These are phyloP conservation scores for Cathartes aura DNA, from an alignment of 2,113 vertebrate species.

Conservation along the genomic window DNA sequence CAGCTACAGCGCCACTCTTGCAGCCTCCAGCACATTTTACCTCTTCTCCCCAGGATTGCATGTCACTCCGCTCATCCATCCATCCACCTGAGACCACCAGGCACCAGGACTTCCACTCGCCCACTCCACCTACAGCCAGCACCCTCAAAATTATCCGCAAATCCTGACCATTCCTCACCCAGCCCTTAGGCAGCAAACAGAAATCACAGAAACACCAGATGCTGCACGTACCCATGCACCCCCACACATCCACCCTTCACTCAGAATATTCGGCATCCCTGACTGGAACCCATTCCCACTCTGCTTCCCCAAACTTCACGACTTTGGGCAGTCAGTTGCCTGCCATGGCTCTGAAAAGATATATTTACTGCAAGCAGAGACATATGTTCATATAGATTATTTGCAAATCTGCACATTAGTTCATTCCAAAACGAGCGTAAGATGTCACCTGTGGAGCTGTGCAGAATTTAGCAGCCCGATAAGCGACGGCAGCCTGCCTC, in stretches of 20 bases:
- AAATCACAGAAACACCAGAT: not conserved
- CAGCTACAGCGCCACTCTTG: not conserved
- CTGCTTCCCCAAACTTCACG: not conserved
- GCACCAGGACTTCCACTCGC: not conserved
- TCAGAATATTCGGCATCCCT: not conserved
- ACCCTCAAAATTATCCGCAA: not conserved
- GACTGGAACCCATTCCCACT: not conserved
- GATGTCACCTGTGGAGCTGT: not conserved
- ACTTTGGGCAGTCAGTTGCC: not conserved
- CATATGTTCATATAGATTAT: not conserved
- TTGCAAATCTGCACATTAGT: not conserved
- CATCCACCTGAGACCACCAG: not conserved
- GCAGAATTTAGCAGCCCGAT: not conserved
- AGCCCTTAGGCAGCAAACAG: not conserved
- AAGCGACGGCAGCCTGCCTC: not conserved
- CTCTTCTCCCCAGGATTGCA: not conserved
- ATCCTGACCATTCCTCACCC: not conserved
- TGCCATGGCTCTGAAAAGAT: not conserved
- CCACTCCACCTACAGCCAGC: not conserved
- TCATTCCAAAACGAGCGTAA: not conserved
- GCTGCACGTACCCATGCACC: not conserved
- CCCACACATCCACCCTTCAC: not conserved
- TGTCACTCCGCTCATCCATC: not conserved
- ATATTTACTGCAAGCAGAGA: not conserved
- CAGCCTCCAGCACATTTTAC: not conserved